Evolutionary conservation across 2,113 vertebrate genomes (phyloP).

Genomic region (Hiodon tergisus): DNA sequence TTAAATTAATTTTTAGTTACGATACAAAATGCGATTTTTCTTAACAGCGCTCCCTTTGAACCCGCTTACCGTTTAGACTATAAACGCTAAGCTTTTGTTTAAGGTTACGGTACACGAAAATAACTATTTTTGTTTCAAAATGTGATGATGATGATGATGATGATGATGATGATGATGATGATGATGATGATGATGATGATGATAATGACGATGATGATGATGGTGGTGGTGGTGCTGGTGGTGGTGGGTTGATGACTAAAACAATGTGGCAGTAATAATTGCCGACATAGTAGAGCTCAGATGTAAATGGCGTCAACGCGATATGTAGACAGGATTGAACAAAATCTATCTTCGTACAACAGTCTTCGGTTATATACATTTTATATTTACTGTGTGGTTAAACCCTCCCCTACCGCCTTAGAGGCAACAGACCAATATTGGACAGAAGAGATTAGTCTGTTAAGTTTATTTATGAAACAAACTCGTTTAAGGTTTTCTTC

Average conservation of each 20-base stretch:
- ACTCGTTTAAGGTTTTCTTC: neutral
- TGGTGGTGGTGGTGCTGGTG: neutral
- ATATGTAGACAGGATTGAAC: constrained; percentile 2
- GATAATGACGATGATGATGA: neutral
- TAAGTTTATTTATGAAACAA: constrained; percentile 7
- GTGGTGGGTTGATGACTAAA: neutral
- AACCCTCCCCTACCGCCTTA: neutral
- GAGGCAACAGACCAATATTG: neutral
- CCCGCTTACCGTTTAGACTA: neutral
- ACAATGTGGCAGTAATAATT: neutral
- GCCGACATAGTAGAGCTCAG: neutral
- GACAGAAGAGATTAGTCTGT: neutral
- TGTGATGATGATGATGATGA: neutral
- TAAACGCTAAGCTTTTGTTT: neutral
- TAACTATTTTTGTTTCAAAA: neutral
- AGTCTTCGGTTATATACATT: neutral
- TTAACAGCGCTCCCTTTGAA: neutral
- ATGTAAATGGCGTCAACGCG: constrained; percentile 2
- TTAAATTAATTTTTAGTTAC: neutral
- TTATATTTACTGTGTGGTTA: neutral
- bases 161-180: neutral
- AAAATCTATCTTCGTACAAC: constrained; percentile 7
- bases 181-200: neutral
- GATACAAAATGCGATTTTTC: neutral
- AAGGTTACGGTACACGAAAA: neutral